Base-by-base conservation (phyloP, 2,113 vertebrate species). In the Phasianus colchicus region DNA sequence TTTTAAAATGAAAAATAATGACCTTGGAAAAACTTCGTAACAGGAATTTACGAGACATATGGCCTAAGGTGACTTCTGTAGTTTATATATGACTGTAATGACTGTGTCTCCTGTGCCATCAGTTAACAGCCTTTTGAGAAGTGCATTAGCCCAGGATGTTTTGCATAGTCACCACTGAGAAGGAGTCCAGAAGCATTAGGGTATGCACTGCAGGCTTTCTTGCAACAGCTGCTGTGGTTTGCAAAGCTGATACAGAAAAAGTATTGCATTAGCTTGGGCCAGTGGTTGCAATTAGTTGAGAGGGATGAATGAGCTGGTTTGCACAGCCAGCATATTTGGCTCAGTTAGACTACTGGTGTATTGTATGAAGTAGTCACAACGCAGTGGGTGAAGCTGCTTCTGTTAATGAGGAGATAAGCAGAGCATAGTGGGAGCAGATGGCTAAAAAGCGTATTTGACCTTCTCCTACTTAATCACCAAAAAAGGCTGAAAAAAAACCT, bases 181-280 rank as follows among this genome's bases (percentile, higher is more conserved):
- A 80, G 55, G 74, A 93, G 85, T 47, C 80, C 30, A 30, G 52
- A 90, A 69, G 21, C 14, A 16, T 50, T 88, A 48, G 18, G 42
- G 13, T 84, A 21, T 75, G 55, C 80, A 50, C 88, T 79, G n/a
- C 65, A 87, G 80, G 77, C 30, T 92, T 96, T 85, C 36, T 58
- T 97, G 66, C 36, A 96, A 65, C 94, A 97, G 93, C 95, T 97
- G 96, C 92, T 93, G 78, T 67, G 60, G 20, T 96, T 97, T 96
- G 93, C 96, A 92, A 30, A 91, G 71, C 81, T 54, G 69, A 43
- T 94, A 48, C 43, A 88, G 45, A 79, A 94, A 57, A 97, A 78
- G 55, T 70, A 80, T n/a, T 90, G 58, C 10, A 25, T 96, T 95
- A 91, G 89, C 85, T 91, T 97, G 83, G 73, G 93, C 91, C 72